Evolutionary conservation across 1,140 invertebrate species (phyloP).

Genomic region (Forficula auricularia): DNA sequence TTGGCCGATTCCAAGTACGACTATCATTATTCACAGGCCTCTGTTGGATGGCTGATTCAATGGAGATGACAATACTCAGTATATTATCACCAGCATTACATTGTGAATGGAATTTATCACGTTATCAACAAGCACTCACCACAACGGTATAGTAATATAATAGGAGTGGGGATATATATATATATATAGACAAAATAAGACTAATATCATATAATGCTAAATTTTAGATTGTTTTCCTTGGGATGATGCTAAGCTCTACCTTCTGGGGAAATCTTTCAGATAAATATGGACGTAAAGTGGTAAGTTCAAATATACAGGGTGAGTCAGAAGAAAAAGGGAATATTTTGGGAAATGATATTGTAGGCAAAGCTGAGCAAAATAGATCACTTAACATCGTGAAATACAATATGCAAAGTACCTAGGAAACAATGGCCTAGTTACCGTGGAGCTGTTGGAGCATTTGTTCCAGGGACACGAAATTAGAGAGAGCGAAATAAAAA

Average conservation of each 20-base stretch:
- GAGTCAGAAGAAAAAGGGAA: no score
- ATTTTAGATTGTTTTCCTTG: slow-evolving; percentile 73
- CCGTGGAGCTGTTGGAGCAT: no score
- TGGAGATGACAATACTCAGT: slow-evolving; percentile 95
- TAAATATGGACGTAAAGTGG: slow-evolving; percentile 76
- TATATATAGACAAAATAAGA: no score
- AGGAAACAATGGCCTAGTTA: no score
- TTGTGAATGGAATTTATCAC: slow-evolving; percentile 81
- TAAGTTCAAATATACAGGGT: no score
- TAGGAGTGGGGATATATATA: no score
- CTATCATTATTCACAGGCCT: slow-evolving; percentile 67
- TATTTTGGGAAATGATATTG: no score
- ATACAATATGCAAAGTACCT: no score
- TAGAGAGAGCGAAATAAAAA: no score
- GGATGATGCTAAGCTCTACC: slow-evolving; percentile 92
- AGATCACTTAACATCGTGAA: no score
- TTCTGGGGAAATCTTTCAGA: slow-evolving; percentile 93
- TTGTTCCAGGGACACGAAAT: no score
- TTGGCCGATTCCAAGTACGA: slow-evolving; percentile 91
- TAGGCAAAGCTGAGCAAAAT: no score
- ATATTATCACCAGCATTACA: slow-evolving; percentile 82
- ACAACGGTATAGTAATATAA: slow-evolving; percentile 42
- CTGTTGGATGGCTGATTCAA: slow-evolving; percentile 94
- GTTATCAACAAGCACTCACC: slow-evolving; percentile 55
- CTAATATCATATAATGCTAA: not conserved